Evolutionary conservation across 2,113 vertebrate species (phyloP), one percentile per base, ranked within the genome.

Genomic region (Gadus chalcogrammus): DNA sequence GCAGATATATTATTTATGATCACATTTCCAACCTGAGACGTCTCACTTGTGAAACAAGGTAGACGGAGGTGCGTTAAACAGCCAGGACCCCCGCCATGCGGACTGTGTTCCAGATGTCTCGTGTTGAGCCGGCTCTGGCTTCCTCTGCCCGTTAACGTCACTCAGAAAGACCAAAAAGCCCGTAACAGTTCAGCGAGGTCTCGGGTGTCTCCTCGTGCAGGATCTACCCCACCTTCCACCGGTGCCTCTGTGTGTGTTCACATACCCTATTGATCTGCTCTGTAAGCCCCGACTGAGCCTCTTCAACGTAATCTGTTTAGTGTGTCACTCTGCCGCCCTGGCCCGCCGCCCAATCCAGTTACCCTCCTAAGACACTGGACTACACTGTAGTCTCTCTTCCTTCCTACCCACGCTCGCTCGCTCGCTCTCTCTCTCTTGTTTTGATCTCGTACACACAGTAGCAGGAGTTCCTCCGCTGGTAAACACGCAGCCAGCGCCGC

Each of bases 201-300:
- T 12, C 42, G 42, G 11, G 12, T 9, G 11, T 48, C 42, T 48
- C 42, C 42, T 9, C 42, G 8, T 48, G 8, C 2, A 11, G 42
- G 42, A 48, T 12, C 42, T 48, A 48, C 42, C 11, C 8, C 42
- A 48, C 42, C 42, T 48, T 48, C 12, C 42, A 48, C 6, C 2
- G 8, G 42, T 48, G 42, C 12, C 9, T 48, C 9, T 48, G 42
- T 28, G 61, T 62, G 17, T 61, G 15, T 68, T 61, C 5, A 71
- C 64, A 28, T 63, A 69, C 28, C 64, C 12, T 77, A 70, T 68
- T 67, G 75, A 76, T 78, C 71, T 73, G 68, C 17, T 60, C 42
- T 69, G 15, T 70, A 67, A 71, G 60, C 27, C 68, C 35, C 22
- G n/a, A 63, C 9, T 67, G 11, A 18, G 53, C 65, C 48, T 20